phyloP scores from a whole-genome alignment of 2,888 invertebrate genomes.

The Cataglyphis cursor region DNA sequence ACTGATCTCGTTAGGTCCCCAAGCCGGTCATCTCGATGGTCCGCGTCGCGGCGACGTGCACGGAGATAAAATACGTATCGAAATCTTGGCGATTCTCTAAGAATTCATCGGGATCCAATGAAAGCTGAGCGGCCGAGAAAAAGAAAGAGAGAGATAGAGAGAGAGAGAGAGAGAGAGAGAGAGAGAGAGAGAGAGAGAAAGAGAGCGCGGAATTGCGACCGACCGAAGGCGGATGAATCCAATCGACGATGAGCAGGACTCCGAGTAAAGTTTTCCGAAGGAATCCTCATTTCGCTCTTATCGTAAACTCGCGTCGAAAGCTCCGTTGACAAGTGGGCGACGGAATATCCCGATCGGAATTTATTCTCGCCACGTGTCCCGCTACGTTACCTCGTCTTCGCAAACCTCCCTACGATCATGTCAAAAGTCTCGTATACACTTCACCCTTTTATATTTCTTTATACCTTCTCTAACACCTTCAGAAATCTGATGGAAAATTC shows the following conservation, averaged over 20 bases:
- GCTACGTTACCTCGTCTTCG: conserved; percentile 20
- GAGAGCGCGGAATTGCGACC: conserved; percentile 36
- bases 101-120: conserved; percentile 35
- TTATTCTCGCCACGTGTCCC: conserved; percentile 61
- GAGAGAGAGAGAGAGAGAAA: background rate
- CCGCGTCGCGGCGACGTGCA: conserved; percentile 66
- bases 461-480: conserved; percentile 1
- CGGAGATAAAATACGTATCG: conserved; percentile 65
- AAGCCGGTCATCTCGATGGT: conserved; percentile 70
- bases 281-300: conserved; percentile 55
- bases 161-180: background rate
- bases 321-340: conserved; percentile 56
- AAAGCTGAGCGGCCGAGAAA: conserved; percentile 36
- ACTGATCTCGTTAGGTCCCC: conserved; percentile 57
- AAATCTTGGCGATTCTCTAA: conserved; percentile 39
- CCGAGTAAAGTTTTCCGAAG: conserved; percentile 46
- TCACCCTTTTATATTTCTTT: conserved; percentile 34
- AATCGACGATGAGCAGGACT: conserved; percentile 43
- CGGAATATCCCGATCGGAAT: conserved; percentile 46
- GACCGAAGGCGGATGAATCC: conserved; percentile 57
- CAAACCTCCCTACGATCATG: conserved; percentile 42
- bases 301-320: conserved; percentile 53
- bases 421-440: conserved; percentile 48
- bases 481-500: background rate
- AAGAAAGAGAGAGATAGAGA: background rate